Base-by-base conservation (phyloP, 1,140 invertebrate species). In the Campoletis sonorensis region DNA sequence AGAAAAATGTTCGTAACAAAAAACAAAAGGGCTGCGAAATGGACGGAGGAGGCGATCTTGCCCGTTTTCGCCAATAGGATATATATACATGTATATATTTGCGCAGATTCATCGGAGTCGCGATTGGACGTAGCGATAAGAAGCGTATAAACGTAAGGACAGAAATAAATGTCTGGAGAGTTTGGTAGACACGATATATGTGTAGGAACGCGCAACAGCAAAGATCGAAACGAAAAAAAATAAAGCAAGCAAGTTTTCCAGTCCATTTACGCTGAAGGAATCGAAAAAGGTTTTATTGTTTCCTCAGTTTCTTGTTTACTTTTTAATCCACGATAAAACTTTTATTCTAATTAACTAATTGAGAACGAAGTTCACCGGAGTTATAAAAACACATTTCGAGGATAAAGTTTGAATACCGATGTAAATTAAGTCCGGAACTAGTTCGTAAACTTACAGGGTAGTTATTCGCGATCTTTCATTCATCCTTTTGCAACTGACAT, bases 401-500 rank as follows among this genome's bases (percentile, higher is more conserved):
- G 27, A 23, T 64, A 61, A 61, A 8, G 61, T 23, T 64, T 64
- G 23, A 64, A 64, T 64, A 64, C 61, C 61, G 23, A 4, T 64
- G 23, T 26, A 64, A 64, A 23, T 23, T 54, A 75, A 75, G 49
- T 75, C 49, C 58, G 58, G 16, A 75, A 72, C 40, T 72, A 40
- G 70, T 58, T 54, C 27, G 40, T 18, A 26, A 15, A n/a, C 5
- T 13, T 16, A 23, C 3, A 49, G 11, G 61, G 23, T 13, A 64
- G 61, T 26, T 64, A 64, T 26, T 26, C 61, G n/a, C 8, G 61
- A n/a, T 64, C n/a, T 23, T 75, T 54, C 72, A 58, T 75, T 75
- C 72, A 75, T 54, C 49, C 72, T 75, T 75, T 75, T 27, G 45
- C 72, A 45, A 75, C 72, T 75, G 72, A 30, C n/a, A 51, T 27